Percentiles rank a stretch among this genome's conserved stretches.
These are phyloP conservation scores for Falco biarmicus DNA, from an alignment of 2,797 vertebrate genomes.

Conservation along the genomic window DNA sequence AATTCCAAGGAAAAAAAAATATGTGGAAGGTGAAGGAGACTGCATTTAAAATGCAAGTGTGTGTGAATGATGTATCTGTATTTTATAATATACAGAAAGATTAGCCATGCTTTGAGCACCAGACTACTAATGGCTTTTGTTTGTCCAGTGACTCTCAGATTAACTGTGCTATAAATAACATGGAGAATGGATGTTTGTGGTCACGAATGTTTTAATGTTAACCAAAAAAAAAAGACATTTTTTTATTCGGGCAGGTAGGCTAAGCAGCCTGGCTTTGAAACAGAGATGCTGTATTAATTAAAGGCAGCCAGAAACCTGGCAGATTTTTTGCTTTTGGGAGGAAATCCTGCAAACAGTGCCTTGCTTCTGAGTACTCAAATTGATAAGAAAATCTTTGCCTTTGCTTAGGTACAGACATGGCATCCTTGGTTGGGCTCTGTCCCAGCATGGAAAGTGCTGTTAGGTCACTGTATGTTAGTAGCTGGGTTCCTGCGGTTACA, in stretches of 20 bases:
- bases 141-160: neutral
- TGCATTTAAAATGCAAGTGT: neutral
- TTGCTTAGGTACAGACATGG: neutral
- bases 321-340: neutral
- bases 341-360: neutral
- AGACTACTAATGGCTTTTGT: neutral
- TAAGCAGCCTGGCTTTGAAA: neutral
- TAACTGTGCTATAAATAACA: neutral
- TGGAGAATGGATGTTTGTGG: neutral
- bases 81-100: neutral
- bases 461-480: neutral
- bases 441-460: neutral
- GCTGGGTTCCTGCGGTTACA: neutral
- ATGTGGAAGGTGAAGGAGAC: neutral
- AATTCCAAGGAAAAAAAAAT: neutral
- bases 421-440: neutral
- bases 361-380: neutral
- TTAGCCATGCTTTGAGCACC: neutral
- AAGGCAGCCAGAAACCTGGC: neutral
- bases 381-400: neutral
- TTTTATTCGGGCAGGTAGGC: neutral
- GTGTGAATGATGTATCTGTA: neutral
- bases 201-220: neutral
- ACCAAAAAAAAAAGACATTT: neutral
- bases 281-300: neutral